Conservation (phyloP, 1,140 invertebrate genomes). For the Neodiprion fabricii region DNA sequence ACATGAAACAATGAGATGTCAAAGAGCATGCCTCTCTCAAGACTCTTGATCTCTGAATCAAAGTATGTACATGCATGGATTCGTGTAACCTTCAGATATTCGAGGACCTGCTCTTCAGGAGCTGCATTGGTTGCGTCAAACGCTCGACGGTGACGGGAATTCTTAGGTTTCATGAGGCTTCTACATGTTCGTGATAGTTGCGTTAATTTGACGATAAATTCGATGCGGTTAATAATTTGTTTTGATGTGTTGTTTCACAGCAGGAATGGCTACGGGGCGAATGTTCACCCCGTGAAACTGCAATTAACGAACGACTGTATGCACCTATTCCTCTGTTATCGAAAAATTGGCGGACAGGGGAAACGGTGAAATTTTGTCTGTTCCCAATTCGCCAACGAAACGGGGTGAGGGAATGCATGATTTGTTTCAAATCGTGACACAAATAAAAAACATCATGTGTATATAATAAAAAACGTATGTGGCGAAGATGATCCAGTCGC, state of each 20-base stretch:
- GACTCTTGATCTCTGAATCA: conserved; percentile 26
- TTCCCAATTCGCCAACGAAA: not conserved
- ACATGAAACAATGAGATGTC: conserved; percentile 30
- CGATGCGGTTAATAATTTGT: not conserved
- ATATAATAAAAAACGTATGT: not conserved
- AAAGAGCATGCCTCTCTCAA: conserved; percentile 31
- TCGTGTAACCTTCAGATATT: conserved; percentile 15
- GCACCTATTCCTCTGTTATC: not conserved
- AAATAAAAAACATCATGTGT: not conserved
- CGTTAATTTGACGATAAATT: not conserved
- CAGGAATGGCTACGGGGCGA: not conserved
- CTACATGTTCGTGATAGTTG: not conserved
- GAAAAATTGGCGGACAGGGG: no score
- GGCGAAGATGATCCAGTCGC: conserved; percentile 6
- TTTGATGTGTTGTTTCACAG: not conserved
- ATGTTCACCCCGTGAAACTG: not conserved
- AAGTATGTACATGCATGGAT: conserved; percentile 30
- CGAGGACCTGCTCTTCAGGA: not conserved
- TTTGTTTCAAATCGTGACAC: not conserved
- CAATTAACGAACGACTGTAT: not conserved
- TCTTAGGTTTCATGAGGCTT: conserved; percentile 28
- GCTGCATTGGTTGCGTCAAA: not conserved
- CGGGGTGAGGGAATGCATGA: not conserved
- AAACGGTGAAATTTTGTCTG: not conserved
- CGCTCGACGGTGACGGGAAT: conserved; percentile 23